Base-by-base conservation (phyloP, 2,888 invertebrate species). In the Amphipyra tragopoginis region DNA sequence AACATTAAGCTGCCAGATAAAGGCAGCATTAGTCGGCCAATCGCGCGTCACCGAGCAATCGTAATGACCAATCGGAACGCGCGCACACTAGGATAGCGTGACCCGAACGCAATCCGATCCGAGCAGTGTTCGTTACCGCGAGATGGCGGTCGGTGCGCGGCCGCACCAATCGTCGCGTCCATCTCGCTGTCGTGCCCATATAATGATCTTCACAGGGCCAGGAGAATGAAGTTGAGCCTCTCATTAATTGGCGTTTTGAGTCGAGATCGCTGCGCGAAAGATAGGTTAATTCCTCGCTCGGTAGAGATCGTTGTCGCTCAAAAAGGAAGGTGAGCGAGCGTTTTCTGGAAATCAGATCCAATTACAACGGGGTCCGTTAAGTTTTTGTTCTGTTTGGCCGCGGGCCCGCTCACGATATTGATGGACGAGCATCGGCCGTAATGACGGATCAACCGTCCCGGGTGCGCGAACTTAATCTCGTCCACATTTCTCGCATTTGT, bases 161-260 rank as follows among this genome's bases (percentile, higher is more conserved):
- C 74, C 89, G 90, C 90, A 88, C 92, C 93, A 93, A 94, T 94
- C 94, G 92, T 89, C 92, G 91, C 93, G 92, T 93, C 92, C 94
- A 94, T 94, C 94, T 91, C 90, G 87, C 93, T 94, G 94, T 94
- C 94, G 93, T 94, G 94, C 94, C 89, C 94, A 93, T 94, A 94
- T 94, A 94, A 94, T 94, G 94, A 94, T 94, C 94, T 94, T 93
- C 94, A 93, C 93, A 93, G 93, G 93, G 91, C 87, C 92, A 92
- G 88, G 90, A 93, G 94, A 94, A 94, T 94, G 94, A 94, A 94
- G 94, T 94, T 94, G 94, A 94, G 94, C 90, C 92, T 90, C 94
- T 93, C 94, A 94, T 94, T 94, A 94, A 94, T 94, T 94, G 94
- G 94, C 93, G 92, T 94, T 94, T 94, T 94, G 94, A 94, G 93